phyloP scores from a whole-genome alignment of 2,113 vertebrate species.

The Isurus oxyrinchus region DNA sequence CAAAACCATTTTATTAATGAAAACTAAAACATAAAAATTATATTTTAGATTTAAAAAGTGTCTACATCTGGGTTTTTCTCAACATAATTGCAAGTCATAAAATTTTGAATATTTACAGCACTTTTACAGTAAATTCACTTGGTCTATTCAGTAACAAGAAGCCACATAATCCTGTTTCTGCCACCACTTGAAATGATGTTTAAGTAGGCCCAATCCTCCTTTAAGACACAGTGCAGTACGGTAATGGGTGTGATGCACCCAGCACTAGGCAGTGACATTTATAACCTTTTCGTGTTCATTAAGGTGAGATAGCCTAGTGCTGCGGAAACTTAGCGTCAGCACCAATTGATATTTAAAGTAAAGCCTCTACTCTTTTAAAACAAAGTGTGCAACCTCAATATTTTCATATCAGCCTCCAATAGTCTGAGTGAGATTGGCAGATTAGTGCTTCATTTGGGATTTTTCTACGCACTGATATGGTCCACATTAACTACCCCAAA shows the following conservation, averaged over 20 bases:
- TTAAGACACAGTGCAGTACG: neutral
- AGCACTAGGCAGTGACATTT: neutral
- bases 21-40: slow-evolving; percentile 37
- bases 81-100: slow-evolving; percentile 15
- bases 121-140: slow-evolving; percentile 28
- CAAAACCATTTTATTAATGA: slow-evolving; percentile 36
- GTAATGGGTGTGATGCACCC: neutral
- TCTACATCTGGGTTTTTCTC: slow-evolving; percentile 22
- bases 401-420: neutral
- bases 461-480: neutral
- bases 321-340: neutral
- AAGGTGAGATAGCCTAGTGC: neutral
- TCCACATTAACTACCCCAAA: neutral
- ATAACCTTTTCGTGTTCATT: neutral
- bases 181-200: neutral
- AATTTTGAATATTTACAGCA: slow-evolving; percentile 20
- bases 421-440: neutral
- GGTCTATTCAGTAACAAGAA: neutral
- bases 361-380: neutral
- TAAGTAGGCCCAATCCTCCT: neutral
- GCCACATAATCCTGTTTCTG: neutral
- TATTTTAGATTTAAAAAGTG: slow-evolving; percentile 25
- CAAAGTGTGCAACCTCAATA: neutral
- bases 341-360: neutral
- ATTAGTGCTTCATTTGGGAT: neutral